phyloP scores from a whole-genome alignment of 2,888 invertebrate species.

The Dermolepida albohirtum region DNA sequence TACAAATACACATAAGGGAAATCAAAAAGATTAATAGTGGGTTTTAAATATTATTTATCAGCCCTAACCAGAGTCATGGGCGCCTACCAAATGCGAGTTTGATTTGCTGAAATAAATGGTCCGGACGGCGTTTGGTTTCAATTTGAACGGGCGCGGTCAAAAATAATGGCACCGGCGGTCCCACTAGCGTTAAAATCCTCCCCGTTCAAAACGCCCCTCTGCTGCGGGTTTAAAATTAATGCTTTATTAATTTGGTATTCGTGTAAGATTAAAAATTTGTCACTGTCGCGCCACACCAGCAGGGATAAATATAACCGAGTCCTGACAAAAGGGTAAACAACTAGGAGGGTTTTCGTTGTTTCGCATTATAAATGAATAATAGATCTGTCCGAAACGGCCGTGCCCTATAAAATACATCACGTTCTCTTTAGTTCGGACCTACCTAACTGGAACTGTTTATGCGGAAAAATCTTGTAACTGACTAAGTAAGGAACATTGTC shows the following conservation, averaged over 20 bases:
- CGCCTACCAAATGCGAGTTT: no score
- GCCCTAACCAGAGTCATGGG: no score
- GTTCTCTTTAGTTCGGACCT: conserved; percentile 18
- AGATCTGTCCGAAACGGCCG: conserved; percentile 33
- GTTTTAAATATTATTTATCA: no score
- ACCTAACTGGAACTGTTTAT: conserved; percentile 5
- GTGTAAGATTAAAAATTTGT: conserved; percentile 36
- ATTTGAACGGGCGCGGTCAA: no score
- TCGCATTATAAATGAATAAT: conserved; percentile 40
- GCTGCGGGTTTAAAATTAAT: conserved; percentile 19
- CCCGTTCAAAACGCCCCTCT: no score
- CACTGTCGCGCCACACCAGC: conserved; percentile 21
- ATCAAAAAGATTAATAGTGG: no score
- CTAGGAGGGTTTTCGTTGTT: conserved; percentile 30
- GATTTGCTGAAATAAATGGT: no score
- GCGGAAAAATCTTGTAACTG: not conserved
- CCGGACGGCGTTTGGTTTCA: no score
- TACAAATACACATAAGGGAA: no score
- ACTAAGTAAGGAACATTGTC: no score
- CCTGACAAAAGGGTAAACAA: conserved; percentile 32
- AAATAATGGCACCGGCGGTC: no score
- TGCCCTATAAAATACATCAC: conserved; percentile 31
- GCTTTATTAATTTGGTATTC: conserved; percentile 22
- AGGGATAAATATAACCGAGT: conserved; percentile 18
- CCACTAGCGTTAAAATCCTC: no score